Evolutionary conservation across 2,888 invertebrate genomes (phyloP).

Genomic region (Dermolepida albohirtum): DNA sequence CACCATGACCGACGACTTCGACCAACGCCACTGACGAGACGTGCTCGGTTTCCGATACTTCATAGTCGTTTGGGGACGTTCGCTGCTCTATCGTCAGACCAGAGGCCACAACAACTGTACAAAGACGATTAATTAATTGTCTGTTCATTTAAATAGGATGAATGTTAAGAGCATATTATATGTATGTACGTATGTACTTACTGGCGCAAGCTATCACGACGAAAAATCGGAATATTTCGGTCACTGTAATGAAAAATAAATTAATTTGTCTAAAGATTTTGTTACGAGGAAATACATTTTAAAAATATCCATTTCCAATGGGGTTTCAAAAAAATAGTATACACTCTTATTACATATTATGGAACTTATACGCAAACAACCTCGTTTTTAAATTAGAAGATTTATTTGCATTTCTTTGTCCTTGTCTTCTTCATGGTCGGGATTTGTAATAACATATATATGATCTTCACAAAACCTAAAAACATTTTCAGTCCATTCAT

Average conservation of each 20-base stretch:
- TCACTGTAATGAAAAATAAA: conserved; percentile 6
- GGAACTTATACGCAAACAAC: too few relatives aligned
- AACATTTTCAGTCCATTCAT: too few relatives aligned
- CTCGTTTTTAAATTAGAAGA: too few relatives aligned
- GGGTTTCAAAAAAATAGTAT: too few relatives aligned
- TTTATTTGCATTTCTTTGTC: too few relatives aligned
- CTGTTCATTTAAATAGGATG: not conserved
- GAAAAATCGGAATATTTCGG: conserved; percentile 4
- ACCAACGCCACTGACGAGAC: conserved; percentile 11
- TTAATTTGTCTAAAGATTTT: not conserved
- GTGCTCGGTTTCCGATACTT: conserved; percentile 32
- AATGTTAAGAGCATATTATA: not conserved
- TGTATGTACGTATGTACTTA: not conserved
- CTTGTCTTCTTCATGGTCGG: too few relatives aligned
- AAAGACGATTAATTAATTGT: conserved; percentile 15
- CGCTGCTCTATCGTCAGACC: conserved; percentile 9
- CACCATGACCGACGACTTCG: conserved; percentile 24
- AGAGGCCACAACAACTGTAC: conserved; percentile 8
- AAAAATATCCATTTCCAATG: too few relatives aligned
- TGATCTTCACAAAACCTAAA: too few relatives aligned
- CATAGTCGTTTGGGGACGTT: conserved; percentile 18
- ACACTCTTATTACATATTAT: too few relatives aligned
- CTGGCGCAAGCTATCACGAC: not conserved
- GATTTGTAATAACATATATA: too few relatives aligned
- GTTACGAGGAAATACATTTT: too few relatives aligned